A percentile compares a stretch with the other conserved stretches of the same genome.
phyloP scores from a whole-genome alignment of 2,113 vertebrate genomes.

The Myiopsitta monachus region DNA sequence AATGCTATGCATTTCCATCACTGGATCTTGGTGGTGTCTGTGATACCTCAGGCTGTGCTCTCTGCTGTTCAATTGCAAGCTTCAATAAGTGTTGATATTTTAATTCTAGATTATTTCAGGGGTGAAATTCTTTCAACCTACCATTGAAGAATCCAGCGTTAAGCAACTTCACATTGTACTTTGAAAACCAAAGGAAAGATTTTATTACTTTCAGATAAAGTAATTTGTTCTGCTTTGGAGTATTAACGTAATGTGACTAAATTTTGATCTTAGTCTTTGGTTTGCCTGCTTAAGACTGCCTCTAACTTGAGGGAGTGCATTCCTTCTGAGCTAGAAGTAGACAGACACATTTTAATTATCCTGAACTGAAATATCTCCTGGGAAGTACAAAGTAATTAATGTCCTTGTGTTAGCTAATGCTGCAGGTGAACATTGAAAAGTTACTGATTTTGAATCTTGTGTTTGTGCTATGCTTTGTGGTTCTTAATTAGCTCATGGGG shows the following conservation, averaged over 20 bases:
- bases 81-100: not conserved
- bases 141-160: not conserved
- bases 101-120: not conserved
- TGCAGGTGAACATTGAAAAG: not conserved
- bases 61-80: not conserved
- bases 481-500: not conserved
- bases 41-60: not conserved
- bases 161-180: not conserved
- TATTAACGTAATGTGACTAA: not conserved
- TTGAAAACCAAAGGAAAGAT: not conserved
- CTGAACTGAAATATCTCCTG: not conserved
- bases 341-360: not conserved
- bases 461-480: not conserved
- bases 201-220: not conserved
- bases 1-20: not conserved
- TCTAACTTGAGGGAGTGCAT: not conserved
- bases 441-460: not conserved
- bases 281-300: not conserved
- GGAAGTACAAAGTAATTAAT: not conserved
- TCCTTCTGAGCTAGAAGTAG: not conserved
- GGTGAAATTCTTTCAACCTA: not conserved
- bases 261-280: not conserved
- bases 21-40: rapidly evolving
- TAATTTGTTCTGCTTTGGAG: not conserved
- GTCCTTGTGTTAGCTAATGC: not conserved